Conservation (phyloP, 2,113 vertebrate genomes). For the Neodon shergylaensis region DNA sequence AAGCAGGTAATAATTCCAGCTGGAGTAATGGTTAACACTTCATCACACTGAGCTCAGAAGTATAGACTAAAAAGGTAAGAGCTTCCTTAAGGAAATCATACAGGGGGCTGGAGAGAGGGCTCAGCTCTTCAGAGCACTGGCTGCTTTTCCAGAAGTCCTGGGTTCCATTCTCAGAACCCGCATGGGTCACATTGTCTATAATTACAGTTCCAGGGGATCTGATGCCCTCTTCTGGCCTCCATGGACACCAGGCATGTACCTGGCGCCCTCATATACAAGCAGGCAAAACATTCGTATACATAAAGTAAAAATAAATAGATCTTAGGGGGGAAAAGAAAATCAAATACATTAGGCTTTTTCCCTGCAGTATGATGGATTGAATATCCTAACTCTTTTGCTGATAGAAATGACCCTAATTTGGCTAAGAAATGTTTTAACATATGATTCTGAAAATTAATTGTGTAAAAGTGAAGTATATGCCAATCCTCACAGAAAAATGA, state of each 20-base stretch:
- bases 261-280: not conserved
- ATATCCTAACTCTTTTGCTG: not conserved
- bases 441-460: not conserved
- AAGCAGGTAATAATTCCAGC: constrained; percentile 10
- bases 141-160: not conserved
- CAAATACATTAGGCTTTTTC: not conserved
- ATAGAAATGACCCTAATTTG: not conserved
- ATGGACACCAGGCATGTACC: not conserved
- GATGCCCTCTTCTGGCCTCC: not conserved
- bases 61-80: not conserved
- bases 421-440: not conserved
- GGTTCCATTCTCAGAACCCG: not conserved
- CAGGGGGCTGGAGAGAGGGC: not conserved
- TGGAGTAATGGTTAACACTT: not conserved
- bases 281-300: not conserved
- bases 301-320: not conserved
- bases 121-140: not conserved
- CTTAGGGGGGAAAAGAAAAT: not conserved
- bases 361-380: not conserved
- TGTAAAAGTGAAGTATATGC: not conserved
- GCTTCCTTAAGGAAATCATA: constrained; percentile 15
- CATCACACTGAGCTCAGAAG: constrained; percentile 22
- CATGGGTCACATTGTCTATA: not conserved
- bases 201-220: not conserved
- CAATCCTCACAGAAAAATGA: not conserved